Evolutionary conservation across 1,140 invertebrate genomes (phyloP), one percentile per base, ranked within the genome.

Genomic region (Drosophila kepulauana): DNA sequence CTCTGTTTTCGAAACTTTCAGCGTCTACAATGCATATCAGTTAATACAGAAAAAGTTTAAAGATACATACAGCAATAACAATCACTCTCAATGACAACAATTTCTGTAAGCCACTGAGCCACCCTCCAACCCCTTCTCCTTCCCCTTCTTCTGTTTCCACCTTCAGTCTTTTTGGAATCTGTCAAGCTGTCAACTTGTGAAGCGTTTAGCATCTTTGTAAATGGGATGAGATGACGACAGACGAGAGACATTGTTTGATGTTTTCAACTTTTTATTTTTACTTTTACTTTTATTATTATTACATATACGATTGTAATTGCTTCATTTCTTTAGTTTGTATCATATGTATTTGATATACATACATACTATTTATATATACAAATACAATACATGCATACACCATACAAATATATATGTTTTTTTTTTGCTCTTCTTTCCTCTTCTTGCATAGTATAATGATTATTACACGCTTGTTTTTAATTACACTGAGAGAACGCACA

Each of bases 21-120:
- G 95, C 35, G 94, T 96, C 11, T 93, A 95, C 45, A 95, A 94
- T 75, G 95, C 95, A 3, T 95, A 95, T 70, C 95, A 96, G 77
- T 94, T 95, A 80, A 93, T 96, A 69, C 95, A 96, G 82, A 95
- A 95, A 86, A 93, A 95, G 58, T 95, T 96, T 91, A 93, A 94
- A 71, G 95, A 96, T 91, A 95, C 95, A 58, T 96, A 96, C 90
- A 95, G 94, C 77, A 95, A 93, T 54, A 84, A 78, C 70, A 87
- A 80, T 71, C 74, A 89, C 67, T 69, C 74, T 49, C 79, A 89
- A 84, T 70, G 85, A 70, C 38, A 46, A 15, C 45, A 41, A n/a
- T 15, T 11, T 48, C 3, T 48, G 52, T 11, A 15, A 3, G 5
- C 30, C 30, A 7, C 30, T 38, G 49, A 35, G 30, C 2, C 28